Conservation (phyloP, 2,113 vertebrate genomes). For the Neofelis nebulosa region DNA sequence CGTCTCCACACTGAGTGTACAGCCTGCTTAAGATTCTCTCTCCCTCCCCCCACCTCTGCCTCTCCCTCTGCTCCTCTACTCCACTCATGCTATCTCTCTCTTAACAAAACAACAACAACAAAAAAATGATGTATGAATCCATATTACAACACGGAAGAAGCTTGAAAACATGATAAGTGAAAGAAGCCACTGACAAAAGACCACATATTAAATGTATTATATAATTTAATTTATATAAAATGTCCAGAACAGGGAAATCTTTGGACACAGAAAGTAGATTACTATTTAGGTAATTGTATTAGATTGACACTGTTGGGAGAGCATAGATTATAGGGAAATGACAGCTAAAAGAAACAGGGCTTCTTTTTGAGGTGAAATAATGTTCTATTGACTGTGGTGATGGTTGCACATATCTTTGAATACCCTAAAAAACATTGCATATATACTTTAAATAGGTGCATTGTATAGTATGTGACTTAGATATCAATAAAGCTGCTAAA, state of each 20-base stretch:
- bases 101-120: background rate
- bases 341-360: background rate
- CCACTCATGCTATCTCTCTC: no score
- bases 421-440: background rate
- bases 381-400: background rate
- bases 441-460: background rate
- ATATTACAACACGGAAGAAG: background rate
- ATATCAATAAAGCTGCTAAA: background rate
- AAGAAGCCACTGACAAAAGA: background rate
- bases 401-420: background rate
- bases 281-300: background rate
- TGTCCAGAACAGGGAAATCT: background rate
- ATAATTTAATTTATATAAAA: background rate
- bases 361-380: background rate
- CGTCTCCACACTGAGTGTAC: no score
- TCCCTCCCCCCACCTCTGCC: no score
- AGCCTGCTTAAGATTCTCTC: no score
- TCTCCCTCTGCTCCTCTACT: no score
- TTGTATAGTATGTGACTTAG: background rate
- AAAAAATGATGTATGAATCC: background rate
- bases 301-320: background rate
- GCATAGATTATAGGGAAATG: background rate
- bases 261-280: background rate
- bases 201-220: background rate
- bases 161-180: background rate